phyloP scores from a whole-genome alignment of 1,140 invertebrate species.

The Bombus fervidus region DNA sequence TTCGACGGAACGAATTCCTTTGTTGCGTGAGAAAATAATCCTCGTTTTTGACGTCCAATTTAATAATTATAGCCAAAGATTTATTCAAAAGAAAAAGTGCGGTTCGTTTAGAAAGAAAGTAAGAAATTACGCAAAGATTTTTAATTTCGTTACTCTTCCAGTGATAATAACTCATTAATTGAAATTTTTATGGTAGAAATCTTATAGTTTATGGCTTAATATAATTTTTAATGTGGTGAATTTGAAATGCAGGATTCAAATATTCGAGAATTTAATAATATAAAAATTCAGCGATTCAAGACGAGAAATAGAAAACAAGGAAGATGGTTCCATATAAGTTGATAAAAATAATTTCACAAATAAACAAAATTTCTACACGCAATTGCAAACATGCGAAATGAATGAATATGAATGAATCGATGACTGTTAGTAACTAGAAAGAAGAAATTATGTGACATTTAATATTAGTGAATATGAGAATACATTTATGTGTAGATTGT shows the following conservation, averaged over 20 bases:
- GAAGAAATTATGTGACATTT: conserved; percentile 45
- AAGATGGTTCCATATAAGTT: not conserved
- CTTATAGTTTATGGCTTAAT: not conserved
- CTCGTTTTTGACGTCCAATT: not conserved
- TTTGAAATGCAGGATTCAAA: not conserved
- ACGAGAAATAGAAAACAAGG: too few relatives aligned
- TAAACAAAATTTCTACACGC: not conserved
- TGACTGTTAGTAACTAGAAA: conserved; percentile 38
- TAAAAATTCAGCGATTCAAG: not conserved
- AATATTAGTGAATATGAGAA: conserved; percentile 52
- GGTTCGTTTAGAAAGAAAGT: not conserved
- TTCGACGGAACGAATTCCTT: conserved; percentile 7
- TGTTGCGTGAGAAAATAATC: not conserved
- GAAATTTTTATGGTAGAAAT: too few relatives aligned
- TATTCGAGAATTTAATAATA: not conserved
- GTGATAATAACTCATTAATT: not conserved
- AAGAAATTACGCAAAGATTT: not conserved
- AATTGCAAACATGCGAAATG: not conserved
- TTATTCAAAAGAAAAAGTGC: not conserved
- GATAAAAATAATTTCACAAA: not conserved
- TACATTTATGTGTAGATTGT: conserved; percentile 70
- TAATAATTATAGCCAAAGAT: not conserved
- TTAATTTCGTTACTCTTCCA: not conserved
- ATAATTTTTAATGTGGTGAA: not conserved
- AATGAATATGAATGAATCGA: conserved; percentile 10